Conservation (phyloP, 2,797 vertebrate genomes). For the Malurus splendens region DNA sequence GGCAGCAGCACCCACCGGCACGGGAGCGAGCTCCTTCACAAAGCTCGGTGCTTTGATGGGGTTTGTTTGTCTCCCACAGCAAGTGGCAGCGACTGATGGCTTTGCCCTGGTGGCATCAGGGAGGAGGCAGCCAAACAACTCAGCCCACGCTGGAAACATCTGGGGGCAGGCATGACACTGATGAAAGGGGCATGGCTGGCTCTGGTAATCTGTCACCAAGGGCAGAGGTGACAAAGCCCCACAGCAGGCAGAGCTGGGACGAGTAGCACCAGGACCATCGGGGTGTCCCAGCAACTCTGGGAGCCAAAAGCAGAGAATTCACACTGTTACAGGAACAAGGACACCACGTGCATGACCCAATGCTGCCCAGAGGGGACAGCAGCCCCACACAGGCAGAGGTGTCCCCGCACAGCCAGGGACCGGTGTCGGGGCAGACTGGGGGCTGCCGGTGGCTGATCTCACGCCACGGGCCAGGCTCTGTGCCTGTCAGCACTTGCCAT, state of each 20-base stretch:
- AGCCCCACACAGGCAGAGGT: background rate
- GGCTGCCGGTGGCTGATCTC: background rate
- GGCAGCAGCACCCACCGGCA: background rate
- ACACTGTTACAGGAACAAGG: background rate
- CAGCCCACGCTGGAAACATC: background rate
- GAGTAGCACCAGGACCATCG: background rate
- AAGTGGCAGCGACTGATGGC: background rate
- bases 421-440: accelerated
- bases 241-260: background rate
- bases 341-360: background rate
- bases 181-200: background rate
- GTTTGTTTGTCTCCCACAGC: background rate
- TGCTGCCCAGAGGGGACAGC: background rate
- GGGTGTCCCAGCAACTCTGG: accelerated
- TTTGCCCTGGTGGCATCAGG: background rate
- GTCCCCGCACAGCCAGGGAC: no score
- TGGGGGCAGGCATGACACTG: background rate
- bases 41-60: slow-evolving; percentile 15
- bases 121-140: background rate
- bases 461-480: accelerated
- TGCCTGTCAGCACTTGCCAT: background rate
- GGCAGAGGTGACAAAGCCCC: accelerated
- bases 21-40: background rate
- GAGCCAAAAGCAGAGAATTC: background rate
- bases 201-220: background rate